Base-by-base conservation (phyloP, 2,888 invertebrate genomes). In the Apamea monoglypha region DNA sequence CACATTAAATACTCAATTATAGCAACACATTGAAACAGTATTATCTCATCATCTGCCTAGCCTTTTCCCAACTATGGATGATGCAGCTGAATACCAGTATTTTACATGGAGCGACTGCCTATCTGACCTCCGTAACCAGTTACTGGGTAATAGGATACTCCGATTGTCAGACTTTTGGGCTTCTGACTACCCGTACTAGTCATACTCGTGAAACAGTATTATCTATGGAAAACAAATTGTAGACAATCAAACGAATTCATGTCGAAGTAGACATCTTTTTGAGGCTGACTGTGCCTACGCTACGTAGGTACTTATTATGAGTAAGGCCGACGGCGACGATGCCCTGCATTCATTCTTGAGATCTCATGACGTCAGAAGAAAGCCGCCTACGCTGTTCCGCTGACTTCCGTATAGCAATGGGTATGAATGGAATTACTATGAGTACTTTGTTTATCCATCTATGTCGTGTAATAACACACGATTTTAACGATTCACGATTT, bases 321-420 rank as follows among this genome's bases (percentile, higher is more conserved):
- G 59, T 86, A 71, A 76, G 68, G 63, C 61, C 61, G 18, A 21
- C 32, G 44, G 80, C 61, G 18, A 21, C 32, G 44, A 81, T 79
- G 67, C 66, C 29, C 56, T 75, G 71, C 71, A 84, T 84, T 75
- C 75, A 80, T 86, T 70, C 72, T 74, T 77, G 29, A 53, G 61
- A n/a, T 73, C 8, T 69, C 50, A 67, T 87, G 87, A 80, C 82
- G 86, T 88, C 88, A 88, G 53, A 69, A 72, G 50, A 78, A 77
- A 81, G 79, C 66, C 76, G 59, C 76, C 78, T 78, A 80, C 80
- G 40, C 32, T 67, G 40, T 29, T 70, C 36, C 59, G 47, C 44
- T 3, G 36, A 66, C 68, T 87, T 87, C 84, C 80, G 81, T 83
- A 76, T 64, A 25, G 68, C 44, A 47, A n/a, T 56, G 56, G 50